phyloP scores from a whole-genome alignment of 2,888 invertebrate genomes.

The Ennomos fuscantarius region DNA sequence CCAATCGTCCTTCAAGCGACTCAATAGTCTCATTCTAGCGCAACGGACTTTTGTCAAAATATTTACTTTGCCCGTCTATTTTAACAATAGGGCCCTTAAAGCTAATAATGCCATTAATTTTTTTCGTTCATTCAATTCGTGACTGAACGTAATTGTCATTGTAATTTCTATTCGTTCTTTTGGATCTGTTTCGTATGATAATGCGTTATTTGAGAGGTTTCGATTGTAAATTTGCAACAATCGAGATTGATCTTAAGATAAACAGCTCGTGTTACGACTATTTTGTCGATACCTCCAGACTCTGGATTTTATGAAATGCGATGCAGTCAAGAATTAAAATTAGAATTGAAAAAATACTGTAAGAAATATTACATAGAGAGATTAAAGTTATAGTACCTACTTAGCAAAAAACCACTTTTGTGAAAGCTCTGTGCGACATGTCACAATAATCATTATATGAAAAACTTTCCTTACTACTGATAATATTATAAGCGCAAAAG shows the following conservation, averaged over 20 bases:
- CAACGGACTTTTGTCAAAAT: constrained; percentile 82
- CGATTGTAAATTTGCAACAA: constrained; percentile 50
- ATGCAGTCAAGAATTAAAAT: constrained; percentile 6
- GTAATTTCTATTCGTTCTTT: constrained; percentile 64
- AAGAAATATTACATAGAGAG: too few species aligned
- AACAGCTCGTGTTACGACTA: constrained; percentile 64
- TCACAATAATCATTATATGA: too few species aligned
- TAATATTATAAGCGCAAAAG: too few species aligned
- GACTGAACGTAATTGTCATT: constrained; percentile 73
- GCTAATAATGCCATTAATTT: constrained; percentile 72
- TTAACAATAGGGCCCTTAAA: constrained; percentile 70
- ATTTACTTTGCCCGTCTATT: constrained; percentile 73
- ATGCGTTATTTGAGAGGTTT: constrained; percentile 56
- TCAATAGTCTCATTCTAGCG: constrained; percentile 64
- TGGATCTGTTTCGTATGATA: constrained; percentile 56
- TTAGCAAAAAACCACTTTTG: too few species aligned
- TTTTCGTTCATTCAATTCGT: constrained; percentile 57
- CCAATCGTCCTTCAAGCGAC: constrained; percentile 75
- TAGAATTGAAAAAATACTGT: neutral
- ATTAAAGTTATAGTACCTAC: too few species aligned
- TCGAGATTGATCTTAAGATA: constrained; percentile 71
- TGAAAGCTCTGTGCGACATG: too few species aligned
- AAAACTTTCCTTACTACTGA: too few species aligned
- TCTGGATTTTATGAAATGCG: constrained; percentile 5
- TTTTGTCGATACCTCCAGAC: constrained; percentile 38